Conservation (phyloP, 2,888 invertebrate species). For the Saturnia pavonia region DNA sequence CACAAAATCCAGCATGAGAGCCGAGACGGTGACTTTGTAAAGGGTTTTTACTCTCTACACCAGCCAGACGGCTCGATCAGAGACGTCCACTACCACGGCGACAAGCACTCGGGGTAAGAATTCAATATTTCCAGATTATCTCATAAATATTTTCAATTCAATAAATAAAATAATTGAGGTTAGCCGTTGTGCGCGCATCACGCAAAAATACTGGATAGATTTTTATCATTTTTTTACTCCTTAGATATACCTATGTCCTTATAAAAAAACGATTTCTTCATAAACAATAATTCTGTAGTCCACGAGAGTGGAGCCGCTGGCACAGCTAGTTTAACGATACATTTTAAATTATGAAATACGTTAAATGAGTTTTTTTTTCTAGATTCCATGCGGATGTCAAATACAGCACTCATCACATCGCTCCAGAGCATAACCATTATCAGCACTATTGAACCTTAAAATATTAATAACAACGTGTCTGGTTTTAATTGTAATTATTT, state of each 20-base stretch:
- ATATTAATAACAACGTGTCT: not conserved
- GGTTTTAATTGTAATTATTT: not conserved
- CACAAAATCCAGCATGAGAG: conserved; percentile 57
- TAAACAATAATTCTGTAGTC: too few relatives aligned
- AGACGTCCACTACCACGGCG: conserved; percentile 33
- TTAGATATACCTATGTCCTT: too few relatives aligned
- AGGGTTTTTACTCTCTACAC: conserved; percentile 33
- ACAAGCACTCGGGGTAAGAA: conserved; percentile 40
- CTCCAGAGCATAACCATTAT: conserved; percentile 18
- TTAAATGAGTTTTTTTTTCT: not conserved
- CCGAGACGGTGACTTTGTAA: conserved; percentile 54
- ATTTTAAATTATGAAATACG: not conserved
- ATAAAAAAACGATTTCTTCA: too few relatives aligned
- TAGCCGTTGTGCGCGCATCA: too few relatives aligned
- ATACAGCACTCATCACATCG: conserved; percentile 26
- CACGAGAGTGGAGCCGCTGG: too few relatives aligned
- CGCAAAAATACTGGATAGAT: too few relatives aligned
- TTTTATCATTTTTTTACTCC: too few relatives aligned
- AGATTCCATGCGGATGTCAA: conserved; percentile 28
- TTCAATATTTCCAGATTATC: not conserved
- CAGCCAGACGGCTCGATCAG: conserved; percentile 35
- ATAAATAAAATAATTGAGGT: too few relatives aligned
- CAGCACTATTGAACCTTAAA: not conserved
- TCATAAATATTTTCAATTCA: not conserved
- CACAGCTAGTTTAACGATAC: not conserved